Base-by-base conservation (phyloP, 2,797 vertebrate species). In the Esox masquinongy region DNA sequence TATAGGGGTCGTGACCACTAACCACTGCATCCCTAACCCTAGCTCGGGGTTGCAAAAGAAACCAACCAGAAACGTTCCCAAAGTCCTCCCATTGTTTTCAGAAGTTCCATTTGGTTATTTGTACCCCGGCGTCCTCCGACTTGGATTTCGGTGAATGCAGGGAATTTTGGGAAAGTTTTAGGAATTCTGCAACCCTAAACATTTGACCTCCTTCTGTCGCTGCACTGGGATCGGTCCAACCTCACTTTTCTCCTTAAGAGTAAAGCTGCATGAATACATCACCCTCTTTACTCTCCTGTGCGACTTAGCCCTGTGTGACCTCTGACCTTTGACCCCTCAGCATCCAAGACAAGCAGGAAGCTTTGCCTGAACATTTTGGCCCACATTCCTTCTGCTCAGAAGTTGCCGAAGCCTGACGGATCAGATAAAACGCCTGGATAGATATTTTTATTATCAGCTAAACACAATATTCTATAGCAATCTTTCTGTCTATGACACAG, bases 191-290 rank as follows among this genome's bases (percentile, higher is more conserved):
- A 56, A 56, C 8, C 17, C 53, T 56, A 22, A 72, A 17, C 53
- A 36, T 43, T 12, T 5, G 12, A 56, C 19, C 75, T 74, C 36
- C 68, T 50, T n/a, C 34, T 80, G 5, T 9, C 39, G 43, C 39
- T 77, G 68, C 69, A n/a, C 51, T 50, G 3, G 29, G 29, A 31
- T 43, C 5, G 39, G 39, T 43, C 39, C 9, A 43, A 43, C 39
- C 39, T 43, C 39, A 2, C 39, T 6, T 43, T 43, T 43, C 39
- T 7, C 39, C 39, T 43, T 9, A 9, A 76, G 34, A 74, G 74
- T 73, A 73, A 77, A 70, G 31, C 72, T 80, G 88, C 90, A 90
- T 89, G 85, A 47, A 78, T 74, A 76, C 72, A 81, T 87, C 74
- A 51, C 73, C 64, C 77, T 68, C 17, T n/a, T 4, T 8, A 43